Base-by-base conservation (phyloP, 30 jellyfish, hydroid and myxozoan genomes). In the Turritopsis rubra region DNA sequence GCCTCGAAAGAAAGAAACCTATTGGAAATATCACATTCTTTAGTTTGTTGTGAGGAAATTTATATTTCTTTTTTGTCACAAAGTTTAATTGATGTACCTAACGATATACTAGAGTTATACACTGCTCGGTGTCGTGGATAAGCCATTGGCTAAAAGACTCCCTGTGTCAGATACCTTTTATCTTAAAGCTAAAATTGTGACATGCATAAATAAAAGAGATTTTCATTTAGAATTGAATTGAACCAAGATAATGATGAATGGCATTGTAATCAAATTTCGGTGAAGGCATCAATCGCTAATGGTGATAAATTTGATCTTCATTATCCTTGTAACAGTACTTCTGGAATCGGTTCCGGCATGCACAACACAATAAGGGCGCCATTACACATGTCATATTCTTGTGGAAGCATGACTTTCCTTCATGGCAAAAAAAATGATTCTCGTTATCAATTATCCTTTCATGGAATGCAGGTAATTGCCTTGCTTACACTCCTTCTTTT, bases 381-480 rank as follows among this genome's bases (percentile, higher is more conserved):
- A 22, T 1, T 16, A 0, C 17, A 71, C 20, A 26, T 66, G 65
- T 82, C 89, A 8, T 82, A 65, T 73, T 54, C 86, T 17, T 82
- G 89, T 70, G 31, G 73, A 9, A 85, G 71, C 28, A 66, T 68
- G 71, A 21, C 28, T 26, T 82, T 52, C 66, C 65, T 13, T 53
- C 30, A 24, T 23, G 85, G 79, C 7, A 78, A 78, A 16, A 17
- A n/a, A 25, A 78, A 21, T 24, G 73, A 18, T 7, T 54, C 71
- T 25, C 23, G 31, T 0, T 77, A 22, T 60, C n/a, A 24, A 29
- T 25, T 82, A 71, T 26, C 85, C 0, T 22, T 82, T 26, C 27
- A 73, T 70, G 73, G 71, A 24, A 65, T 82, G 53, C 89, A 82
- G 89, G 89, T 82, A 65, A 80, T 31, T 52, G 28, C 4, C 5